Conservation (phyloP, 2,888 invertebrate genomes). For the Lacanobia wlatinum region DNA sequence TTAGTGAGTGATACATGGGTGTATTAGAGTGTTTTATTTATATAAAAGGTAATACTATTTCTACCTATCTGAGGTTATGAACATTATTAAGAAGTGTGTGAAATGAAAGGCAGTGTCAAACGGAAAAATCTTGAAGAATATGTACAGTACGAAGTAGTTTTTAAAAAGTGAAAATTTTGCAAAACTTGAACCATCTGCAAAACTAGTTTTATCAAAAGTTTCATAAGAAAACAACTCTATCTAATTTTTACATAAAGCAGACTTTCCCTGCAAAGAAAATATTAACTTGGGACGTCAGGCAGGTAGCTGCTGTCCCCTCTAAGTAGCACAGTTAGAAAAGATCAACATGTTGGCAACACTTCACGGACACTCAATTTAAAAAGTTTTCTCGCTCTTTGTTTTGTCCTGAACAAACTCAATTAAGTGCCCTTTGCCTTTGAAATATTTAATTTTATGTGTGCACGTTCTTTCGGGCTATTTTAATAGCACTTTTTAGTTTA, state of each 20-base stretch:
- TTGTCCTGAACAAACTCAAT: conserved; percentile 91
- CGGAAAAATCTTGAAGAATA: neutral
- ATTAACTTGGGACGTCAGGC: conserved; percentile 81
- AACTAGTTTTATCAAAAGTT: conserved; percentile 29
- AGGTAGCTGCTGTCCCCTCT: conserved; percentile 73
- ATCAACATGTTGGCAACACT: conserved; percentile 90
- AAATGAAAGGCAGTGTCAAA: neutral
- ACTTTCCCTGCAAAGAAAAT: conserved; percentile 81
- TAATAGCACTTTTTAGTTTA: conserved; percentile 50
- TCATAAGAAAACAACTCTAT: conserved; percentile 48
- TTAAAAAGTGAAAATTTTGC: neutral
- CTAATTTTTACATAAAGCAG: conserved; percentile 65
- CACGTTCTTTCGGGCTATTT: conserved; percentile 61
- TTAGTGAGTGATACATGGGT: conserved; percentile 38
- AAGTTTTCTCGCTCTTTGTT: conserved; percentile 88
- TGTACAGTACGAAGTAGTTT: neutral
- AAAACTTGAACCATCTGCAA: neutral
- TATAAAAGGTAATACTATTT: neutral
- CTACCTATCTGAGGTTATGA: neutral
- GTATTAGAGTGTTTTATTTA: conserved; percentile 40
- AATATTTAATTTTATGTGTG: conserved; percentile 84
- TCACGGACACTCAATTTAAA: conserved; percentile 90
- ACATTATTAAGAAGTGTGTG: neutral
- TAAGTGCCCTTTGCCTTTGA: conserved; percentile 87
- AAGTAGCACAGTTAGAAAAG: conserved; percentile 80